Percentiles rank a stretch among this genome's conserved stretches.
Conservation (phyloP, 2,113 vertebrate genomes). For the Tyto alba region DNA sequence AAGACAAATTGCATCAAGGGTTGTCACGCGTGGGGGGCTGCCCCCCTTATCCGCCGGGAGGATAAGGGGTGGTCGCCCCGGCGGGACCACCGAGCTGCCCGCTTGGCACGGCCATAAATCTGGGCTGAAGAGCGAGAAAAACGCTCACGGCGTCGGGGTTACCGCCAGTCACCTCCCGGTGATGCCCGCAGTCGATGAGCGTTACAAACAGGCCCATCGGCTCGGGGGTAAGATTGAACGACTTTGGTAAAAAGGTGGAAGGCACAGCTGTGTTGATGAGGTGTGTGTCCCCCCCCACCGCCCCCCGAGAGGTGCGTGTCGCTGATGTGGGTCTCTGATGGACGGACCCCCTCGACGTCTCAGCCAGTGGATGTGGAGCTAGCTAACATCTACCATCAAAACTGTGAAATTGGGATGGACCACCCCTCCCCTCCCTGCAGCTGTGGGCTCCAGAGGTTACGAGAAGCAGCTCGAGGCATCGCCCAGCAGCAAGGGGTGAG, state of each 20-base stretch:
- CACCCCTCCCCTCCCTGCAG: no score
- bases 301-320: no score
- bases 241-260: no score
- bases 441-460: not conserved
- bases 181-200: not conserved
- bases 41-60: accelerated
- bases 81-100: not conserved
- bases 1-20: not conserved
- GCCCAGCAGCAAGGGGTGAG: no score
- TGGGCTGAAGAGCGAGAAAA: not conserved
- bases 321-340: not conserved
- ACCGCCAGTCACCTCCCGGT: no score
- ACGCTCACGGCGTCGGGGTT: not conserved
- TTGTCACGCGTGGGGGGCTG: not conserved
- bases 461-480: not conserved
- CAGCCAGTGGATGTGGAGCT: no score
- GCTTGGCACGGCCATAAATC: not conserved
- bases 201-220: accelerated
- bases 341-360: no score
- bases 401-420: not conserved
- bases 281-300: no score
- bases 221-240: no score
- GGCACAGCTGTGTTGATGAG: no score
- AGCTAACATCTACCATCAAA: no score
- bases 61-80: accelerated